Conservation (phyloP, 1,140 invertebrate genomes). For the Cotesia vestalis region DNA sequence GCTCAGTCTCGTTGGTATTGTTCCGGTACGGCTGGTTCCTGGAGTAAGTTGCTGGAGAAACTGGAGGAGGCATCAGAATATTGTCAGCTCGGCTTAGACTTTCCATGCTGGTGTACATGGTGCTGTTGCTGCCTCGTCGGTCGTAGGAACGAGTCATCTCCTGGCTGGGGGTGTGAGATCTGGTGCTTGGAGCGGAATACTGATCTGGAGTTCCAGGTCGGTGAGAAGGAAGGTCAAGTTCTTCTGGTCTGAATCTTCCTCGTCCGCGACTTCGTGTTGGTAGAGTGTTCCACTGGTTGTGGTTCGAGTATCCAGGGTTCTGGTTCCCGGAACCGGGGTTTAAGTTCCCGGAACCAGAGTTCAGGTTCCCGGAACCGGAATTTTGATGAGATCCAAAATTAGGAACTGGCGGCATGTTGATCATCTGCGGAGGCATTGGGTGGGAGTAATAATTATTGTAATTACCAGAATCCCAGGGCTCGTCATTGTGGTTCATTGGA, state of each 20-base stretch:
- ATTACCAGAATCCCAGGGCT: constrained; percentile 12
- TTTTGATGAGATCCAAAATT: no score
- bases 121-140: constrained; percentile 62
- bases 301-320: constrained; percentile 46
- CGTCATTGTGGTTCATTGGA: constrained; percentile 26
- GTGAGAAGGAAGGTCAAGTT: constrained; percentile 53
- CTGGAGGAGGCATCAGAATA: constrained; percentile 54
- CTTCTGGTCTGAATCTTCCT: constrained; percentile 64
- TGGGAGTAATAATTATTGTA: constrained; percentile 54
- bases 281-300: constrained; percentile 65
- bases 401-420: no score
- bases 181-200: constrained; percentile 63
- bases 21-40: constrained; percentile 22
- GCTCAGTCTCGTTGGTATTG: constrained; percentile 45
- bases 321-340: no score
- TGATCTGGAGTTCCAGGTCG: constrained; percentile 68
- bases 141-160: constrained; percentile 60
- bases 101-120: constrained; percentile 64
- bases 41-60: constrained; percentile 42
- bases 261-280: constrained; percentile 64
- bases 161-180: constrained; percentile 66
- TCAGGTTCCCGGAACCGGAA: no score
- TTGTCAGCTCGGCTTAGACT: constrained; percentile 60
- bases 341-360: no score
- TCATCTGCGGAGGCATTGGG: constrained; percentile 52